phyloP scores from a whole-genome alignment of 2,888 invertebrate genomes.

The Lithosia quadra region DNA sequence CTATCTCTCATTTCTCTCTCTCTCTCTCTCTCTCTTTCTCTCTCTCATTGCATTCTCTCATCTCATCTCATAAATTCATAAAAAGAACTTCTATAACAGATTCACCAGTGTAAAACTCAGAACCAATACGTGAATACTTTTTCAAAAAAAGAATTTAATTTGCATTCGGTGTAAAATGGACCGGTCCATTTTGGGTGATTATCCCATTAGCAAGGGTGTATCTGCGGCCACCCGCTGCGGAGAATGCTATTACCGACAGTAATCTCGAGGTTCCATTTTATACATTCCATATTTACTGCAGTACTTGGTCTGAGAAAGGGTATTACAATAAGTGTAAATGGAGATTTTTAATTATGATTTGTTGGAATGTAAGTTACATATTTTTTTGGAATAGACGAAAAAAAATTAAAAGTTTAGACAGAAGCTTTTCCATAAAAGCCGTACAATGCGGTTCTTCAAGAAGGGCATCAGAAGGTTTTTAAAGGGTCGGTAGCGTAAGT shows the following conservation, averaged over 20 bases:
- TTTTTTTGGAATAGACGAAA: too few relatives aligned
- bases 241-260: constrained; percentile 7
- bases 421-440: too few relatives aligned
- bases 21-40: too few relatives aligned
- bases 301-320: neutral
- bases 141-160: constrained; percentile 39
- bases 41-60: too few relatives aligned
- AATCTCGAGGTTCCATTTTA: constrained; percentile 6
- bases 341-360: too few relatives aligned
- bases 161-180: constrained; percentile 37
- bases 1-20: too few relatives aligned
- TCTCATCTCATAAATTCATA: too few relatives aligned
- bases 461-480: too few relatives aligned
- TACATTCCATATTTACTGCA: constrained; percentile 7
- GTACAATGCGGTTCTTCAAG: too few relatives aligned
- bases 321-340: neutral
- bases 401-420: too few relatives aligned
- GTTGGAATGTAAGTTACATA: too few relatives aligned
- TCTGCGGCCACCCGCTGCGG: neutral
- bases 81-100: neutral
- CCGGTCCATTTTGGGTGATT: constrained; percentile 37
- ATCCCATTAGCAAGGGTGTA: constrained; percentile 35
- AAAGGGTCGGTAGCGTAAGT: too few relatives aligned
- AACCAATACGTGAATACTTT: constrained; percentile 24
- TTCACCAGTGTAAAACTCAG: neutral